Percentiles rank a stretch among this genome's conserved stretches.
These are phyloP conservation scores for Patella caerulea DNA, from an alignment of 2,888 invertebrate species.

Conservation along the genomic window DNA sequence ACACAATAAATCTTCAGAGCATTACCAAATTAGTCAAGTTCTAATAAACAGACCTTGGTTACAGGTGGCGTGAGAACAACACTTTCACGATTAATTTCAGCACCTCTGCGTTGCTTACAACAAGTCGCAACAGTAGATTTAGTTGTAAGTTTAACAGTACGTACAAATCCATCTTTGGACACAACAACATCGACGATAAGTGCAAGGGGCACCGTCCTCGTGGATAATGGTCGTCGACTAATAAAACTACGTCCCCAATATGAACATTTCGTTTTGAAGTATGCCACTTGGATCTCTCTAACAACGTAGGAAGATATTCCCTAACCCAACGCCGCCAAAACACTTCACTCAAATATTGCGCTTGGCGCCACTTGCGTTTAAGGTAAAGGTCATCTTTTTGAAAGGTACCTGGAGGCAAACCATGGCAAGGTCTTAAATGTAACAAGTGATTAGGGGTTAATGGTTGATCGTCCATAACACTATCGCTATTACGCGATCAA, in stretches of 20 bases:
- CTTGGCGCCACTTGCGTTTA: neutral
- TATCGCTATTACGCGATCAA: too few species aligned
- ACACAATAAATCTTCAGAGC: too few species aligned
- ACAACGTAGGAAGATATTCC: neutral
- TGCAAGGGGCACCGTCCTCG: neutral
- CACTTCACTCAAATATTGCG: neutral
- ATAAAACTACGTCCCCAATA: neutral
- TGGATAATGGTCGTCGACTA: neutral
- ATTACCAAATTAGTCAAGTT: too few species aligned
- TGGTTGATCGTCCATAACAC: too few species aligned
- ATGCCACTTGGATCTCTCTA: neutral
- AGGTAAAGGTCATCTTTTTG: neutral
- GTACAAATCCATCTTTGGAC: neutral
- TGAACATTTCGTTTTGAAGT: neutral
- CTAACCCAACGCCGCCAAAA: neutral
- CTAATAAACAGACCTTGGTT: too few species aligned
- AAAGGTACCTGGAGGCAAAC: slow-evolving; percentile 26
- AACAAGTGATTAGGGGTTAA: too few species aligned
- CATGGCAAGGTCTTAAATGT: too few species aligned
- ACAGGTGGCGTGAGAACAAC: too few species aligned
- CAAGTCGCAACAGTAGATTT: too few species aligned
- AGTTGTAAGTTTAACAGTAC: neutral
- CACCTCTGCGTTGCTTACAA: too few species aligned
- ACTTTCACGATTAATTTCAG: too few species aligned
- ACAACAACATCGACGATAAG: neutral